phyloP scores from a whole-genome alignment of 2,113 vertebrate species.

The Bothrops jararaca region DNA sequence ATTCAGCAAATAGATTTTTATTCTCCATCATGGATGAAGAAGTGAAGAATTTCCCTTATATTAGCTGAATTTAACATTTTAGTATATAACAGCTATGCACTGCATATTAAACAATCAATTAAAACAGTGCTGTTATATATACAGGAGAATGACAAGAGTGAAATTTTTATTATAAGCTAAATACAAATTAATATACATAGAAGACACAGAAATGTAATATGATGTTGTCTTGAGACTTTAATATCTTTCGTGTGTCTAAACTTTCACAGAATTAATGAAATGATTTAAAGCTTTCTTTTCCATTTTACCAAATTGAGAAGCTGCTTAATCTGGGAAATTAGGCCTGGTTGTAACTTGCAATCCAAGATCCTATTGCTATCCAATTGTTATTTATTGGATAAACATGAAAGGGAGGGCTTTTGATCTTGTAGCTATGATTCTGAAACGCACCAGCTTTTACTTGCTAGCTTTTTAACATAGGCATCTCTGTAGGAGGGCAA shows the following conservation, averaged over 20 bases:
- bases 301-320: background rate
- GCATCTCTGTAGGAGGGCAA: background rate
- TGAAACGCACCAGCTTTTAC: background rate
- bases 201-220: background rate
- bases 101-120: conserved; percentile 28
- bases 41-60: conserved; percentile 24
- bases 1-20: conserved; percentile 47
- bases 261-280: background rate
- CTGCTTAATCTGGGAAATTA: background rate
- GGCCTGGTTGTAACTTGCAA: conserved; percentile 15
- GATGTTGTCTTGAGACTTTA: conserved; percentile 12
- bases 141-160: conserved; percentile 2
- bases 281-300: background rate
- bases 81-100: conserved; percentile 26
- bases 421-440: background rate
- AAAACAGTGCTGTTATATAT: conserved; percentile 17
- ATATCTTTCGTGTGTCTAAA: background rate
- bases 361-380: background rate
- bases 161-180: conserved; percentile 20
- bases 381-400: background rate
- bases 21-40: conserved; percentile 19
- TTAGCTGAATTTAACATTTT: conserved; percentile 10
- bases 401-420: background rate
- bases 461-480: background rate
- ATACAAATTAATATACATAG: background rate